Percentiles rank a stretch among this genome's conserved stretches.
Evolutionary conservation across 2,888 invertebrate genomes (phyloP).

Genomic region (Ptilodon capucinus): DNA sequence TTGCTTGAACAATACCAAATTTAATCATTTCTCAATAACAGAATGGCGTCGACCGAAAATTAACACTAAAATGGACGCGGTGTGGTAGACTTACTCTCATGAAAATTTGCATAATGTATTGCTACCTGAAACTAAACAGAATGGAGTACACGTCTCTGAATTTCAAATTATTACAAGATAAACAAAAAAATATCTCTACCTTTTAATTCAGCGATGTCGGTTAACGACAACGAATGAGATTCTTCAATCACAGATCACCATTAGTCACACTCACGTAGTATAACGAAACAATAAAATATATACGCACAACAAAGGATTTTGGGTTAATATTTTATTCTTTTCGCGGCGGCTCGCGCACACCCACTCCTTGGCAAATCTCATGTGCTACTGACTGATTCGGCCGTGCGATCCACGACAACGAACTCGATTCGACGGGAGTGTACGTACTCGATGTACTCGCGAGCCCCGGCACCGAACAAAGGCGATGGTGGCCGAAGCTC

Average conservation of each 20-base stretch:
- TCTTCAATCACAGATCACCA: conserved; percentile 40
- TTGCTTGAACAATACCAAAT: too few species aligned
- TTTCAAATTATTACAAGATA: conserved; percentile 19
- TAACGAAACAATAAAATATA: conserved; percentile 22
- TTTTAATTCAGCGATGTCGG: conserved; percentile 8
- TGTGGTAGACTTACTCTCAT: conserved; percentile 2
- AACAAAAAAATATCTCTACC: conserved; percentile 32
- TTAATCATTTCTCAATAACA: background rate
- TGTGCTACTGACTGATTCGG: conserved; percentile 55
- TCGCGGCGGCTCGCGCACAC: conserved; percentile 31
- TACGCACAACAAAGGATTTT: conserved; percentile 45
- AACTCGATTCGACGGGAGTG: conserved; percentile 45
- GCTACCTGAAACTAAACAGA: conserved; percentile 6
- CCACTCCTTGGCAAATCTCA: conserved; percentile 25
- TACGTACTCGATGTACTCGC: conserved; percentile 39
- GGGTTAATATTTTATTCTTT: conserved; percentile 40
- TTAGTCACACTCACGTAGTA: conserved; percentile 41
- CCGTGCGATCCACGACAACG: conserved; percentile 37
- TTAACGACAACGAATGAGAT: conserved; percentile 28
- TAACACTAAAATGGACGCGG: conserved; percentile 2
- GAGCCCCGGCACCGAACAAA: conserved; percentile 57
- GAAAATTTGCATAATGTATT: background rate
- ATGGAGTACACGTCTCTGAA: conserved; percentile 6
- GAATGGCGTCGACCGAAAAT: conserved; percentile 7
- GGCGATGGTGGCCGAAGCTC: conserved; percentile 54